Base-by-base conservation (phyloP, 1,140 invertebrate genomes). In the Calosoma granatense region DNA sequence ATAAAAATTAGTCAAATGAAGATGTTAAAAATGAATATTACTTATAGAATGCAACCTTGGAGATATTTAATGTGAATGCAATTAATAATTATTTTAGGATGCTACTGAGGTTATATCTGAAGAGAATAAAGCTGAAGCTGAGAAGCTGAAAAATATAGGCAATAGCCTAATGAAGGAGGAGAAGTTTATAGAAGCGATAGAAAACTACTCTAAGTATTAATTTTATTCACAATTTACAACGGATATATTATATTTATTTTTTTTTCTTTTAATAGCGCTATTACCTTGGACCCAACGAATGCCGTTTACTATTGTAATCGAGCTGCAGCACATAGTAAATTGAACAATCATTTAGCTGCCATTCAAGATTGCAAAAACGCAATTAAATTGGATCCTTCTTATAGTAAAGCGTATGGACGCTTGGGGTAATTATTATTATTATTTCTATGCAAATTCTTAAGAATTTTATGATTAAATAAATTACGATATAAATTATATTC, bases 291-390 rank as follows among this genome's bases (percentile, higher is more conserved):
- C 70, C 80, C 81, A 11, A 82, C 80, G 56, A 97, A 97, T 78
- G 84, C 92, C 2, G 88, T 97, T n/a, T 97, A 88, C 72, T 97
- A 90, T 73, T 94, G 93, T 68, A 97, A 97, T 71, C 81, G 94
- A 62, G 94, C 94, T 51, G 94, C 94, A 6, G 92, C 92, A 9
- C 83, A 91, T 66, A 94, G 85, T 65, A 92, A 92, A 71, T 74
- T 96, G 56, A 83, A 85, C 30, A 85, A 92, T 66, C 84, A 92
- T 69, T 73, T 83, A 41, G 74, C 80, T 57, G 91, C 94, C 9
- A 86, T 98, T 53, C 82, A 86, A 60, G 96, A 98, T 71, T 97
- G 92, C 70, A 83, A 88, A 62, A 83, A 82, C 53, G 94, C 96
- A 4, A 74, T 98, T 39, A 77, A 83, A 36, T 83, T 98, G 61